These are phyloP conservation scores for Cotesia chilonis DNA, from an alignment of 1,140 invertebrate genomes.

Conservation along the genomic window DNA sequence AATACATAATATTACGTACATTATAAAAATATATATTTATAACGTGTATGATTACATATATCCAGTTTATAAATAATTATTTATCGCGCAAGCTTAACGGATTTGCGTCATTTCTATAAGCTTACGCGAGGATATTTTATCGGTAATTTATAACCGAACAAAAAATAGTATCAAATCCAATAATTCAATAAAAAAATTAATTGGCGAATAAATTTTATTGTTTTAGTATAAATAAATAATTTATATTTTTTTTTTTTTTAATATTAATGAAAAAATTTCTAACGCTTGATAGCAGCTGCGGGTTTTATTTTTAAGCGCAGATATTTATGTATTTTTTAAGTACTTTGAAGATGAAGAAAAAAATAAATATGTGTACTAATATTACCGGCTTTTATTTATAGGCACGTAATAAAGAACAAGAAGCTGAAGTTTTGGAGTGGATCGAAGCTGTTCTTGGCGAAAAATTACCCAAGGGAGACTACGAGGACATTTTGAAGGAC, in stretches of 20 bases:
- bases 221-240: too few relatives aligned
- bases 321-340: not conserved
- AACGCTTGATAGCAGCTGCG: slow-evolving; percentile 14
- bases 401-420: slow-evolving; percentile 90
- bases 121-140: not conserved
- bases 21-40: slow-evolving; percentile 6
- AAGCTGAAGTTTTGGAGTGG: slow-evolving; percentile 91
- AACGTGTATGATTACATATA: not conserved
- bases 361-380: slow-evolving; percentile 14
- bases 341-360: not conserved
- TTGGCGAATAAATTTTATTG: not conserved
- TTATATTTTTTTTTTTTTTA: too few relatives aligned
- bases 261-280: not conserved
- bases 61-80: slow-evolving; percentile 13
- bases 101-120: not conserved
- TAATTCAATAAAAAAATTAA: not conserved
- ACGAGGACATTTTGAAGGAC: slow-evolving; percentile 92
- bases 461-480: slow-evolving; percentile 81
- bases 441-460: slow-evolving; percentile 89
- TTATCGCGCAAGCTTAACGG: slow-evolving; percentile 6
- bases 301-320: not conserved
- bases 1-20: not conserved
- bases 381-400: slow-evolving; percentile 52
- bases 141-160: not conserved
- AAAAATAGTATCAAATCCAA: slow-evolving; percentile 1